Evolutionary conservation across 1,140 invertebrate genomes (phyloP), one percentile per base, ranked within the genome.

Genomic region (Cylas formicarius): DNA sequence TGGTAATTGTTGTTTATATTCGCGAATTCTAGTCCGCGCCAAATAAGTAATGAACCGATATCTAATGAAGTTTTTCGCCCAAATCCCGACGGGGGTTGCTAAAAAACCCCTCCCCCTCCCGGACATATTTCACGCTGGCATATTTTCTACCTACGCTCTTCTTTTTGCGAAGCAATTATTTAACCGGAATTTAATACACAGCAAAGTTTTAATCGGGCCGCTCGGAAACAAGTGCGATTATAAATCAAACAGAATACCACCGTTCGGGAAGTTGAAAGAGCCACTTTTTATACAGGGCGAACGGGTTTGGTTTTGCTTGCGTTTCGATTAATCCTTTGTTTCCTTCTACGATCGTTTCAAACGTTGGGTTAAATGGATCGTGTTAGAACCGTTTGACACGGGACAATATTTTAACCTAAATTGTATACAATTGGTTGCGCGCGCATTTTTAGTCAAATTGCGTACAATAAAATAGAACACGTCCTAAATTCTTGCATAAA

Each of bases 151-250:
- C 42, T 36, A 44, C 33, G 32, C 21, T 44, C 19, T 24, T 44
- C 42, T 44, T 44, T 44, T 44, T 36, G 33, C 42, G 16, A 14
- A 24, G 42, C 42, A 44, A 44, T 44, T 44, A 44, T 44, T 44
- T 44, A 36, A 44, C 42, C 22, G 42, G 42, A 44, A 44, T 44
- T 44, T 44, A 44, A 44, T 44, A 44, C 42, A 36, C 33, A 36
- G 42, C 42, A 36, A 44, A 44, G 42, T 44, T 44, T 44, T 36
- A 44, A 44, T 44, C 42, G 42, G 20, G 42, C 42, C 37, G 37
- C 42, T 23, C 19, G 42, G 42, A 36, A 36, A 44, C 33, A 44
- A 44, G 42, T 44, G 33, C 42, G 33, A 44, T 44, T 35, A 44
- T 44, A 44, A 44, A 44, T 44, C 42, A 44, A 44, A 44, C 22